phyloP scores from a whole-genome alignment of 2,888 invertebrate genomes.

The Drosophila stalkeri region DNA sequence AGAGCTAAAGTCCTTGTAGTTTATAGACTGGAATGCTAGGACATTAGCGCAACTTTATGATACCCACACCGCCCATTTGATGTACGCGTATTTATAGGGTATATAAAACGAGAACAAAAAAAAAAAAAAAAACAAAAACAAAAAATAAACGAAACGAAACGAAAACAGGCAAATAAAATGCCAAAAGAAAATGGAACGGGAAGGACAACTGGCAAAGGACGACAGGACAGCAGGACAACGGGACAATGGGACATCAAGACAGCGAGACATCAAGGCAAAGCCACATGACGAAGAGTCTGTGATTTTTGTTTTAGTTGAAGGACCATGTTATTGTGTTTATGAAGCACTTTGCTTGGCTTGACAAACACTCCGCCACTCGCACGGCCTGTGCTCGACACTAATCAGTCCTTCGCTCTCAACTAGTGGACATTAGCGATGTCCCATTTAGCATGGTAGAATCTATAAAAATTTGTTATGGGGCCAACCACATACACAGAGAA shows the following conservation, averaged over 20 bases:
- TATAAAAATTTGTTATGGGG: constrained; percentile 19
- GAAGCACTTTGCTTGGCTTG: constrained; percentile 47
- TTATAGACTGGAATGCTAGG: constrained; percentile 3
- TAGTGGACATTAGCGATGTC: constrained; percentile 24
- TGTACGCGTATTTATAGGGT: constrained; percentile 29
- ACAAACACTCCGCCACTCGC: constrained; percentile 39
- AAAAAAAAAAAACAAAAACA: constrained; percentile 1
- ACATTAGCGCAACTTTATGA: constrained; percentile 22
- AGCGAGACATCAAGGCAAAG: constrained; percentile 7
- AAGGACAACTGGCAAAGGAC: constrained; percentile 9
- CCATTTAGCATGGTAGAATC: constrained; percentile 1
- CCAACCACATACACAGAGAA: constrained; percentile 1
- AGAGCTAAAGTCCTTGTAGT: constrained; percentile 9
- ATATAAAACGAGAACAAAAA: constrained; percentile 24
- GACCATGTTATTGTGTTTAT: constrained; percentile 53
- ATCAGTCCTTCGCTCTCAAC: constrained; percentile 45
- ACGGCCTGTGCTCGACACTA: constrained; percentile 34
- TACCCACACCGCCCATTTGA: constrained; percentile 13
- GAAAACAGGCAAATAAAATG: constrained; percentile 39
- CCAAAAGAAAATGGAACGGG: constrained; percentile 8
- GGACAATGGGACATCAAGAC: not conserved
- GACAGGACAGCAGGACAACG: not conserved
- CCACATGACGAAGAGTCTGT: constrained; percentile 29
- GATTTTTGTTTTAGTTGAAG: constrained; percentile 47
- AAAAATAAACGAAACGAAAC: not conserved